phyloP scores from a whole-genome alignment of 2,797 vertebrate species.

The Coccyzus lansbergi region DNA sequence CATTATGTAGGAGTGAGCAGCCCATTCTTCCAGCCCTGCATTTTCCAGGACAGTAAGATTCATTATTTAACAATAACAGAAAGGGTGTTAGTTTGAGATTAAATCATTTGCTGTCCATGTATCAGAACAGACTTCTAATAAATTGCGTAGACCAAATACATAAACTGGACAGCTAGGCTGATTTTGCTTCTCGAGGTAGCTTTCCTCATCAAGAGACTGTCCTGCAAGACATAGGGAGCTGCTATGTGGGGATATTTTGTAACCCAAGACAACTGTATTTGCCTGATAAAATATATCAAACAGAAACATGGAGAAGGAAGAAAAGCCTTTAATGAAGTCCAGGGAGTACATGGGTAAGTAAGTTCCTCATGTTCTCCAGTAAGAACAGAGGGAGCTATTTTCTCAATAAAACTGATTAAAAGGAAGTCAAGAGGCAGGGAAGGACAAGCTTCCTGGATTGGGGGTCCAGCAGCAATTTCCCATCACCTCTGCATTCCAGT shows the following conservation, averaged over 20 bases:
- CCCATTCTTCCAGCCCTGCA: background rate
- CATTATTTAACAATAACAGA: background rate
- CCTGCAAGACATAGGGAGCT: background rate
- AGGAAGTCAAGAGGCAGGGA: background rate
- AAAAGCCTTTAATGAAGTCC: background rate
- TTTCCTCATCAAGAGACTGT: background rate
- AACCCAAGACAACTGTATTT: background rate
- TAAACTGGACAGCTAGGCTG: background rate
- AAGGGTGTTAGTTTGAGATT: background rate
- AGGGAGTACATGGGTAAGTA: background rate
- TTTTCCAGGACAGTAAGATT: background rate
- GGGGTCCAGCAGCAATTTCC: background rate
- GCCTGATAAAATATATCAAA: background rate
- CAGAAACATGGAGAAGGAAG: background rate
- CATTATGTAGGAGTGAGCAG: background rate
- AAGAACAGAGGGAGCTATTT: background rate
- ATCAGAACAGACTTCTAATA: background rate
- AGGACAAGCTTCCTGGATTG: background rate
- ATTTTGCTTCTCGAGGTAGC: background rate
- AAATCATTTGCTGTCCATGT: background rate
- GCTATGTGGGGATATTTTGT: background rate
- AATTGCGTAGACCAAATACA: background rate
- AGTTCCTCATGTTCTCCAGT: background rate
- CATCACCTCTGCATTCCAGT: background rate
- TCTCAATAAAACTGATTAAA: background rate